Base-by-base conservation (phyloP, 2,888 invertebrate species). In the Erebia aethiops region DNA sequence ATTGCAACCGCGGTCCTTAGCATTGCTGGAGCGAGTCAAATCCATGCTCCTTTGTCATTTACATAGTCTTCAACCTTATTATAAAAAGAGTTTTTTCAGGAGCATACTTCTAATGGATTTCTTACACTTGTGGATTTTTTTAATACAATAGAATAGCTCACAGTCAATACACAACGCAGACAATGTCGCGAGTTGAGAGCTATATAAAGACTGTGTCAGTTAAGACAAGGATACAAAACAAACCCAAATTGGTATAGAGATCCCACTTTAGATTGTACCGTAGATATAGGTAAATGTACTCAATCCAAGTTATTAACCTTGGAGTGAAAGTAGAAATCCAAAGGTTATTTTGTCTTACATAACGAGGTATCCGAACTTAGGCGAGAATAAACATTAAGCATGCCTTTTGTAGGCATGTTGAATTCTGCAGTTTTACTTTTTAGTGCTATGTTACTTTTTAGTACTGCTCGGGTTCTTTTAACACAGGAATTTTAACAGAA, bases 331-430 rank as follows among this genome's bases (percentile, higher is more conserved):
- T 71, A 41, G 68, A 61, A 64, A 65, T n/a, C 52, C 16, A 60
- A 69, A 57, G 11, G 68, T 70, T 70, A 49, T 58, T 10, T 64
- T 52, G 13, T 46, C 21, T 62, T 62, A 62, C 21, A 49, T 49
- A 21, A 62, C 62, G 74, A 67, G 68, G 61, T 69, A 58, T 64
- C 72, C 58, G 70, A 62, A 57, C 71, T 56, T 71, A 61, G 70
- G 68, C 69, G 64, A 75, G 72, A 75, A 75, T 75, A 61, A 43
- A 52, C n/a, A 54, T 52, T 52, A 35, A 35, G 35, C 7, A 60
- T 49, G 16, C 41, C 16, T 13, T 18, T 66, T 51, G 16, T 16
- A 62, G 21, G 9, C 49, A 62, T 35, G 35, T 35, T 35, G 35
- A 35, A 35, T 35, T 35, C 7, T 7, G 35, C 35, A 35, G 35